These are phyloP conservation scores for Hozukius guyotensis DNA, from an alignment of 2,797 vertebrate species.

Conservation along the genomic window DNA sequence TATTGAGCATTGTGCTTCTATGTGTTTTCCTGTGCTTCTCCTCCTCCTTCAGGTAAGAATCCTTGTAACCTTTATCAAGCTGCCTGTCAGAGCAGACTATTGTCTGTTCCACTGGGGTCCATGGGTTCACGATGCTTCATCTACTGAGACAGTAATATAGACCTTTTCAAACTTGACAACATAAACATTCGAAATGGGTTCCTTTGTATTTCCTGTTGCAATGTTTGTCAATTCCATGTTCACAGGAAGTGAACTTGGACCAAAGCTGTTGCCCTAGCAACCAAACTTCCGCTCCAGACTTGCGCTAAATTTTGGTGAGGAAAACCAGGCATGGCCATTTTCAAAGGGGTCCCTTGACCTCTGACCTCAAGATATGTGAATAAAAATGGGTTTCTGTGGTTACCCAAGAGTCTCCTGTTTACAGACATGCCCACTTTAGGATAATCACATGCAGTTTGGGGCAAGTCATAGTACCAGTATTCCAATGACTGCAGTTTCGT, in stretches of 20 bases:
- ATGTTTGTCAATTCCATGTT: not conserved
- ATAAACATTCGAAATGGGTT: not conserved
- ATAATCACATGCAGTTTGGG: fast-evolving
- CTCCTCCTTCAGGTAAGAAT: not conserved
- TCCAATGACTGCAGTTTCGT: not conserved
- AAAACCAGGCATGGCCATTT: too few species aligned
- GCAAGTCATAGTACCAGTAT: not conserved
- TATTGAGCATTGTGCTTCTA: not conserved
- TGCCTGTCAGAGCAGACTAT: slow-evolving; percentile 1
- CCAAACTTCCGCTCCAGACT: too few species aligned
- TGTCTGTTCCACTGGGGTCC: not conserved
- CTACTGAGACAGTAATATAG: not conserved
- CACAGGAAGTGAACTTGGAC: not conserved
- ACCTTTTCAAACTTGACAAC: not conserved
- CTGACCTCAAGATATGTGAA: too few species aligned
- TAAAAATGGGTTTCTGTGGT: fast-evolving
- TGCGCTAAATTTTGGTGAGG: too few species aligned
- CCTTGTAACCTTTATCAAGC: slow-evolving; percentile 1
- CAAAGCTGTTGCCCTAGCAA: not conserved
- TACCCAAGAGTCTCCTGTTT: fast-evolving
- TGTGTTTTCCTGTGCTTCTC: not conserved
- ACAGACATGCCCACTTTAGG: fast-evolving
- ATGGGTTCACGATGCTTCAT: not conserved
- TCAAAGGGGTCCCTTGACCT: too few species aligned
- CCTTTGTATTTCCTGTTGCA: not conserved